phyloP scores from a whole-genome alignment of 1,140 invertebrate genomes.

The Anagrus nilaparvatae region DNA sequence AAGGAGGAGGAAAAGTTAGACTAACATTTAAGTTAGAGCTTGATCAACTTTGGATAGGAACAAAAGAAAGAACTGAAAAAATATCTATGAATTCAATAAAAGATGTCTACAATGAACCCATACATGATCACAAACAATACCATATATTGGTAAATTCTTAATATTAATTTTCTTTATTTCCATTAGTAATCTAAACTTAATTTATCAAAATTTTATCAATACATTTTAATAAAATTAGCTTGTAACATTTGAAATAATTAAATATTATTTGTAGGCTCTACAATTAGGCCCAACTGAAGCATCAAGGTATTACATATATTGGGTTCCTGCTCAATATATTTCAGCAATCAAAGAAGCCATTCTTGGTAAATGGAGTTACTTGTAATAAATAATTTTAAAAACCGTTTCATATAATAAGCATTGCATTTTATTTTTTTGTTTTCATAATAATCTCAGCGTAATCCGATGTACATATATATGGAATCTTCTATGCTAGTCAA shows the following conservation, averaged over 20 bases:
- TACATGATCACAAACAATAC: conserved; percentile 85
- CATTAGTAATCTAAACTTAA: conserved; percentile 4
- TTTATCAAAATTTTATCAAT: conserved; percentile 5
- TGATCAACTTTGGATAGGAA: conserved; percentile 89
- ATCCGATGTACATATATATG: conserved; percentile 29
- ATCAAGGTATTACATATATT: conserved; percentile 88
- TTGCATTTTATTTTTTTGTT: conserved; percentile 16
- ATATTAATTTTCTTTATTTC: conserved; percentile 5
- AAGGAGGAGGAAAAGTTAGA: conserved; percentile 83
- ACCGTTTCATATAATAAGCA: conserved; percentile 22
- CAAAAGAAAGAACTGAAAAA: conserved; percentile 89
- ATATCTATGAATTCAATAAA: conserved; percentile 86
- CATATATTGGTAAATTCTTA: conserved; percentile 71
- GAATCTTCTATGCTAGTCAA: conserved; percentile 39
- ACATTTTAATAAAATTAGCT: conserved; percentile 10
- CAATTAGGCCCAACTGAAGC: conserved; percentile 83
- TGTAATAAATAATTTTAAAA: conserved; percentile 41
- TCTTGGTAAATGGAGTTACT: conserved; percentile 79
- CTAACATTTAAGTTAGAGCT: conserved; percentile 87
- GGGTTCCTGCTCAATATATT: conserved; percentile 87
- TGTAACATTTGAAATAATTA: conserved; percentile 17
- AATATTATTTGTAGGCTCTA: conserved; percentile 49
- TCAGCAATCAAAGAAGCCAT: conserved; percentile 87
- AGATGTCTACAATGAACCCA: conserved; percentile 72
- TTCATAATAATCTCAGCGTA: conserved; percentile 16